Percentiles rank a stretch among this genome's conserved stretches.
phyloP scores from a whole-genome alignment of 2,797 vertebrate genomes.

The Muraenolepis orangiensis region DNA sequence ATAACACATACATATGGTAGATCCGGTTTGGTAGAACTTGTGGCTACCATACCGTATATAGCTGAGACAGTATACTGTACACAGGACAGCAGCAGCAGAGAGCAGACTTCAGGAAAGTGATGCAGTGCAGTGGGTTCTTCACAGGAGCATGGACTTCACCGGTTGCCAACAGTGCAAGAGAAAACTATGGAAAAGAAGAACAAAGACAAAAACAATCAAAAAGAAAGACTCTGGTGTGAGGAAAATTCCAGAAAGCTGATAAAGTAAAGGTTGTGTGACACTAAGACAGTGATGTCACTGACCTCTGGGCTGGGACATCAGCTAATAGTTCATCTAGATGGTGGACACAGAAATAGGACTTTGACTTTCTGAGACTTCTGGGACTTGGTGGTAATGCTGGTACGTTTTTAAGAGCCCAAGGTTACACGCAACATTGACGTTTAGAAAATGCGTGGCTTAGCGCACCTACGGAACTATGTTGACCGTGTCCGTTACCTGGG shows the following conservation, averaged over 20 bases:
- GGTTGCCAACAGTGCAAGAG: background rate
- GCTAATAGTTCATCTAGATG: background rate
- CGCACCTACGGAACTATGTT: background rate
- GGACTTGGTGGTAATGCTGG: too few relatives aligned
- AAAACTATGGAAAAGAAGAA: background rate
- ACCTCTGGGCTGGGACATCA: background rate
- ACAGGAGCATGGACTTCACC: background rate
- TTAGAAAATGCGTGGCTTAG: background rate
- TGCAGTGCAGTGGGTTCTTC: background rate
- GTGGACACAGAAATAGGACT: background rate
- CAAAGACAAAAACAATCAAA: background rate
- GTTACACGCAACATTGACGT: background rate
- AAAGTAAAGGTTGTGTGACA: background rate
- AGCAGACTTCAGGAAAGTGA: background rate
- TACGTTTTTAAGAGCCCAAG: background rate
- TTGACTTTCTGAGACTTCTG: background rate
- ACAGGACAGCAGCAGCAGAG: background rate
- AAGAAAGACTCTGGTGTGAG: background rate
- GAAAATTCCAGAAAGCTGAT: background rate
- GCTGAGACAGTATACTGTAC: background rate
- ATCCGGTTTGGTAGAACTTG: background rate
- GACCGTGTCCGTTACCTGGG: constrained; percentile 27
- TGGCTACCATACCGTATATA: background rate
- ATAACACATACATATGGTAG: background rate
- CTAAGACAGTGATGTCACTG: background rate